A percentile compares a stretch with the other conserved stretches of the same genome.
phyloP scores from a whole-genome alignment of 2,888 invertebrate species.

The Diplazon laetatorius region DNA sequence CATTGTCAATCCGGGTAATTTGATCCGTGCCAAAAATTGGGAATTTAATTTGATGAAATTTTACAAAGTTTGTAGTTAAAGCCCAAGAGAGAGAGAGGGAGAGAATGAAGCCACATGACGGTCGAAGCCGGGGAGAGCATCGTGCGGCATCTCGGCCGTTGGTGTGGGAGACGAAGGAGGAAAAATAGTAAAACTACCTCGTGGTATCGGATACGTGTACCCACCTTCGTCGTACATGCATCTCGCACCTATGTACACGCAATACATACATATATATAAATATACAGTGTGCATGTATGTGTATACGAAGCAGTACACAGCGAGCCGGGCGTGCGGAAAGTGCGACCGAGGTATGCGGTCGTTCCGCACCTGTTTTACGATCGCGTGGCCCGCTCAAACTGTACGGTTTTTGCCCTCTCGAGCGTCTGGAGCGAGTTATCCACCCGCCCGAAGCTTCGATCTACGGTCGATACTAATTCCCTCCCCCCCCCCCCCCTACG shows the following conservation, averaged over 20 bases:
- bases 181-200: conserved; percentile 40
- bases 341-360: conserved; percentile 52
- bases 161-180: conserved; percentile 34
- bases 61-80: no score
- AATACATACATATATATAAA: no score
- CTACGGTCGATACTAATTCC: conserved; percentile 50
- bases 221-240: conserved; percentile 4
- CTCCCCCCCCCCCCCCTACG: no score
- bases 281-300: no score
- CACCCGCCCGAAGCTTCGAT: conserved; percentile 43
- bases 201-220: conserved; percentile 39
- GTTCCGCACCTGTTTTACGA: conserved; percentile 61
- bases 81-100: no score
- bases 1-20: no score
- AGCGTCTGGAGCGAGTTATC: conserved; percentile 37
- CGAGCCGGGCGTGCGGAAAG: conserved; percentile 51
- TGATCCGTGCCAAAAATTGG: no score
- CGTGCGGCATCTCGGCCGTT: no score
- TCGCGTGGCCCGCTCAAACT: conserved; percentile 28
- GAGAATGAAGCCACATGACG: conserved; percentile 13
- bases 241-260: no score
- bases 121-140: conserved; percentile 19
- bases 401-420: conserved; percentile 18
- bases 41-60: no score
- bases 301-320: background rate